Conservation (phyloP, 2,113 vertebrate species). For the Psilopogon haemacephalus region DNA sequence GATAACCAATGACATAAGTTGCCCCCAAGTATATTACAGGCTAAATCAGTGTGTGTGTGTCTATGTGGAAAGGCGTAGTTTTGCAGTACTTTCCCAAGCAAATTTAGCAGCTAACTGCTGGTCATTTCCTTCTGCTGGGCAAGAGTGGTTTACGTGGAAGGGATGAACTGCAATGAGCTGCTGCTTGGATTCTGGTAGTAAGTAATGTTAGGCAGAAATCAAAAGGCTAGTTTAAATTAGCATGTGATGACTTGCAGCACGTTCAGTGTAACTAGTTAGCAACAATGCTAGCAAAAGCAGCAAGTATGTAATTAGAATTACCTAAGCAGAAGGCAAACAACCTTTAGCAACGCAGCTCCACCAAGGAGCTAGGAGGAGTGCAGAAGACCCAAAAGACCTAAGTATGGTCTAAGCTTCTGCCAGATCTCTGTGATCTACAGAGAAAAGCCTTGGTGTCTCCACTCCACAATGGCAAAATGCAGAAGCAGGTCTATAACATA, state of each 20-base stretch:
- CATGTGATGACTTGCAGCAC: not conserved
- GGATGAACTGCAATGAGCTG: not conserved
- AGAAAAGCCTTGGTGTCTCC: not conserved
- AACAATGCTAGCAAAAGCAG: not conserved
- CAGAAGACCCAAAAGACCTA: not conserved
- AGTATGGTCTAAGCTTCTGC: not conserved
- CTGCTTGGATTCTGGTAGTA: not conserved
- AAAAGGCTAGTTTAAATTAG: not conserved
- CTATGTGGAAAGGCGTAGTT: not conserved
- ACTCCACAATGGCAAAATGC: not conserved
- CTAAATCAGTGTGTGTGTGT: not conserved
- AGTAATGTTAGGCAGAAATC: not conserved
- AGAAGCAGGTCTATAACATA: not conserved
- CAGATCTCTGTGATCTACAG: not conserved
- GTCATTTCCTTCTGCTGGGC: not conserved
- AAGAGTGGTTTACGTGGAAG: not conserved
- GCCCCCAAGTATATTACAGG: not conserved
- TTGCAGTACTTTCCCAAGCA: not conserved
- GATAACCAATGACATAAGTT: not conserved
- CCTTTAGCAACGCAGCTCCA: not conserved
- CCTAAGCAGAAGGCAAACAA: not conserved
- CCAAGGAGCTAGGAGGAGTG: not conserved
- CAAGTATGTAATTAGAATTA: not conserved
- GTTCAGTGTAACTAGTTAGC: not conserved
- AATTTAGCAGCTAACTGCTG: not conserved